Evolutionary conservation across 2,888 invertebrate genomes (phyloP).

Genomic region (Penaeus monodon): DNA sequence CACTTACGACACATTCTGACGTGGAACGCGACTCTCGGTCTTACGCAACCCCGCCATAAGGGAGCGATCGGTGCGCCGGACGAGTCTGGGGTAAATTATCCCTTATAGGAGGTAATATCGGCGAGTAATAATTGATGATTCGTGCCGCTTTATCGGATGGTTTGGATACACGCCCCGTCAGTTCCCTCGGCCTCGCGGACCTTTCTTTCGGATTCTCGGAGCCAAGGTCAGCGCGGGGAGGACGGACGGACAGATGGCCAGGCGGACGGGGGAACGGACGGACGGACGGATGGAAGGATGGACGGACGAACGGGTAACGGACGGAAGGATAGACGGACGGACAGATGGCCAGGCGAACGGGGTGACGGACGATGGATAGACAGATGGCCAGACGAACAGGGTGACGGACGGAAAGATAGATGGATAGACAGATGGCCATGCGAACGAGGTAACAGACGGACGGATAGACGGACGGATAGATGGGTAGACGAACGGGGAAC

Average conservation of each 20-base stretch:
- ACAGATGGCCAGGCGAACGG: too few species aligned
- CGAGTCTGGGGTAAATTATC: neutral
- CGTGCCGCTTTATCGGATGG: conserved; percentile 27
- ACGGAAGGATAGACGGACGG: too few species aligned
- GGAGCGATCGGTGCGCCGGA: neutral
- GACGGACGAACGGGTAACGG: neutral
- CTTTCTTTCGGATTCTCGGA: neutral
- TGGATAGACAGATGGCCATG: too few species aligned
- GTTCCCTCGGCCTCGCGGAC: neutral
- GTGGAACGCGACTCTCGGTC: conserved; percentile 17
- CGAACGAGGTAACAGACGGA: too few species aligned
- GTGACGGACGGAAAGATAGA: too few species aligned
- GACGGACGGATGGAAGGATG: neutral
- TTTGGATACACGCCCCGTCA: conserved; percentile 13
- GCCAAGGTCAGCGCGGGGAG: neutral
- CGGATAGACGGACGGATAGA: too few species aligned
- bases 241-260: neutral
- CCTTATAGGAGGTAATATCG: conserved; percentile 30
- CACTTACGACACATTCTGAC: conserved; percentile 24
- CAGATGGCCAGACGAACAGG: too few species aligned
- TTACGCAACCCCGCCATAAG: neutral
- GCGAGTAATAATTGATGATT: conserved; percentile 51
- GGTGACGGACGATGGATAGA: too few species aligned
- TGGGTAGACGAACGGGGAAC: too few species aligned
- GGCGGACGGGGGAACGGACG: neutral